Conservation (phyloP, 2,888 invertebrate species). For the Eupeodes latifasciatus region DNA sequence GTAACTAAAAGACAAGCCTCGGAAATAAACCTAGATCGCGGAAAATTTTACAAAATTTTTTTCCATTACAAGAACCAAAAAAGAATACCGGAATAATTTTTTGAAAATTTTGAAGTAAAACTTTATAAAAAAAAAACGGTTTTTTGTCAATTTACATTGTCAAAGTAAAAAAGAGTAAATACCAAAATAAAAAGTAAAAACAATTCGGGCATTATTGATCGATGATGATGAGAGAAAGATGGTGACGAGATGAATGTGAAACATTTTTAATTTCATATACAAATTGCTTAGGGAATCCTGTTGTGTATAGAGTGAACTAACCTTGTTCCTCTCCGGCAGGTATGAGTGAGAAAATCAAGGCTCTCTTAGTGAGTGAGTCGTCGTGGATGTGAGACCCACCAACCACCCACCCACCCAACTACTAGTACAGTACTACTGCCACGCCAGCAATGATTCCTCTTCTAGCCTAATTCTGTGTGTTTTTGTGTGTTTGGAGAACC, state of each 20-base stretch:
- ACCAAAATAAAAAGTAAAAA: slow-evolving; percentile 10
- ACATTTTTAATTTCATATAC: slow-evolving; percentile 74
- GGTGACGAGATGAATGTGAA: slow-evolving; percentile 66
- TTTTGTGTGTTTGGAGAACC: slow-evolving; percentile 51
- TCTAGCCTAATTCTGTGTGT: slow-evolving; percentile 66
- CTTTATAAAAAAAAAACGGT: background rate
- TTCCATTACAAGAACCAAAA: slow-evolving; percentile 52
- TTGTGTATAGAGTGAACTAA: slow-evolving; percentile 85
- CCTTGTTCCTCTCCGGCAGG: slow-evolving; percentile 85
- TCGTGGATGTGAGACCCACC: slow-evolving; percentile 76
- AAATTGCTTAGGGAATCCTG: slow-evolving; percentile 82
- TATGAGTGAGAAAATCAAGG: slow-evolving; percentile 82
- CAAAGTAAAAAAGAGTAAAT: slow-evolving; percentile 40
- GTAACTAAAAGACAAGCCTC: slow-evolving; percentile 48
- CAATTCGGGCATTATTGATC: slow-evolving; percentile 61
- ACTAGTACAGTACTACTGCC: slow-evolving; percentile 34
- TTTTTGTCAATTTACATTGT: slow-evolving; percentile 16
- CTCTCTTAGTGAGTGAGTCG: slow-evolving; percentile 79
- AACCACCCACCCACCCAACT: slow-evolving; percentile 25
- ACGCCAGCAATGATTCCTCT: slow-evolving; percentile 63
- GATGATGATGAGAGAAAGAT: slow-evolving; percentile 49
- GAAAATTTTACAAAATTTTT: slow-evolving; percentile 62
- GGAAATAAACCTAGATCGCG: slow-evolving; percentile 50
- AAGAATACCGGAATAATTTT: slow-evolving; percentile 55
- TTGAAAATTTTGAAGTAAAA: slow-evolving; percentile 59